Evolutionary conservation across 2,113 vertebrate species (phyloP).

Genomic region (Leucopsar rothschildi): DNA sequence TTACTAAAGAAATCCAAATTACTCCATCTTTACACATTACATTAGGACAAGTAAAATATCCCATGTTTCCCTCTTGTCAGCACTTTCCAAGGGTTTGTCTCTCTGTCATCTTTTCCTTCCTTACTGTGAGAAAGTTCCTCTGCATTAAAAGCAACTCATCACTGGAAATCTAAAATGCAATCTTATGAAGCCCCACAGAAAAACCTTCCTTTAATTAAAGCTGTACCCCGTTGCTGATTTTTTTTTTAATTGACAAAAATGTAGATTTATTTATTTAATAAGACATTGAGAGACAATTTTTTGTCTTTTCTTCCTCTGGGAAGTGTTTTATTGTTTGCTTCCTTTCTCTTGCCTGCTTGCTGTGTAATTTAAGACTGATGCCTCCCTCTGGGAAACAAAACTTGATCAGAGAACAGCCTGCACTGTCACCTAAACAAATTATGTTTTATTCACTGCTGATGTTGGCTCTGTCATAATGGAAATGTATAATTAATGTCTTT

Average conservation of each 20-base stretch:
- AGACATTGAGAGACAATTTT: neutral
- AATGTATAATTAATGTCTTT: constrained; percentile 76
- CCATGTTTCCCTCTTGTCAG: neutral
- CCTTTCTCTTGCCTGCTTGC: constrained; percentile 69
- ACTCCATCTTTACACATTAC: neutral
- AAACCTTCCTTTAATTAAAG: constrained; percentile 20
- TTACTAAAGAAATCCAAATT: neutral
- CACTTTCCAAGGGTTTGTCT: neutral
- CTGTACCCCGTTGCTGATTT: neutral
- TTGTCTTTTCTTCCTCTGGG: constrained; percentile 30
- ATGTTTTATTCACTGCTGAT: constrained; percentile 71
- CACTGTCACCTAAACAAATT: constrained; percentile 75
- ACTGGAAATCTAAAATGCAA: neutral
- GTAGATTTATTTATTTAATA: constrained; percentile 52
- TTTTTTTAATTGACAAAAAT: neutral
- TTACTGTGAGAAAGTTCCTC: neutral
- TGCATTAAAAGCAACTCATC: neutral
- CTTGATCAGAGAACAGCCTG: constrained; percentile 73
- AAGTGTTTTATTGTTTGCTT: constrained; percentile 67
- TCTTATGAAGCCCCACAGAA: neutral
- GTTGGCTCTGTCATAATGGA: constrained; percentile 72
- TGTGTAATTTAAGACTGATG: constrained; percentile 77
- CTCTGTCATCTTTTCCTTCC: neutral
- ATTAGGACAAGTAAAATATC: neutral
- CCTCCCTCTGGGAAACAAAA: constrained; percentile 73